Evolutionary conservation across 2,113 vertebrate species (phyloP).

Genomic region (Periophthalmus modestus): DNA sequence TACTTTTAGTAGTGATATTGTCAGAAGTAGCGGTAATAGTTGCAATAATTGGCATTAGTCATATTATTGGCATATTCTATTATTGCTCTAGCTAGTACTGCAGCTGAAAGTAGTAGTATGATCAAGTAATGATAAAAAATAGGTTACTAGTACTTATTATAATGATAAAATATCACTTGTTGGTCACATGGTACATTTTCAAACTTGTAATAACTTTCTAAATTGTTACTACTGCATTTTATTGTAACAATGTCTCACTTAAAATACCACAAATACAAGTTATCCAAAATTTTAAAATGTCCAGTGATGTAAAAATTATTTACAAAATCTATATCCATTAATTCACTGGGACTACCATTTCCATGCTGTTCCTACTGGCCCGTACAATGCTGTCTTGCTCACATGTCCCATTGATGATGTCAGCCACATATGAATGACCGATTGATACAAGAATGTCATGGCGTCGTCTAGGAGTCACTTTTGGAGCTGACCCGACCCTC

Average conservation of each 20-base stretch:
- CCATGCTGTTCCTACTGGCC: conserved; percentile 1
- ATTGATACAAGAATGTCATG: conserved; percentile 54
- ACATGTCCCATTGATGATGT: conserved; percentile 53
- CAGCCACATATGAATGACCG: conserved; percentile 62
- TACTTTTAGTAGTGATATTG: too few relatives aligned
- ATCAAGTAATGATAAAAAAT: too few relatives aligned
- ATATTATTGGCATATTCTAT: too few relatives aligned
- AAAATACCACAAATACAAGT: neutral
- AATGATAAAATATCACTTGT: too few relatives aligned
- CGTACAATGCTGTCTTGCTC: conserved; percentile 39
- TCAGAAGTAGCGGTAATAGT: too few relatives aligned
- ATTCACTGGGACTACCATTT: conserved; percentile 12
- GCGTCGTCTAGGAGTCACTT: conserved; percentile 32
- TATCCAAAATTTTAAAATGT: neutral
- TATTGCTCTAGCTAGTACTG: too few relatives aligned
- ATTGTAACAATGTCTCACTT: neutral
- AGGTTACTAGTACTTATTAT: too few relatives aligned
- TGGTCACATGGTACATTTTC: too few relatives aligned
- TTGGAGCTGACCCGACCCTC: conserved; percentile 33
- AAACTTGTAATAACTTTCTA: too few relatives aligned
- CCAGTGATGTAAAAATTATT: neutral
- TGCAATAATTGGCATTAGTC: too few relatives aligned
- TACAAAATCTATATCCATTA: neutral
- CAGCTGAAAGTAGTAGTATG: too few relatives aligned
- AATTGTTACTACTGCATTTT: too few relatives aligned